phyloP scores from a whole-genome alignment of 2,888 invertebrate genomes.

The Icerya purchasi region DNA sequence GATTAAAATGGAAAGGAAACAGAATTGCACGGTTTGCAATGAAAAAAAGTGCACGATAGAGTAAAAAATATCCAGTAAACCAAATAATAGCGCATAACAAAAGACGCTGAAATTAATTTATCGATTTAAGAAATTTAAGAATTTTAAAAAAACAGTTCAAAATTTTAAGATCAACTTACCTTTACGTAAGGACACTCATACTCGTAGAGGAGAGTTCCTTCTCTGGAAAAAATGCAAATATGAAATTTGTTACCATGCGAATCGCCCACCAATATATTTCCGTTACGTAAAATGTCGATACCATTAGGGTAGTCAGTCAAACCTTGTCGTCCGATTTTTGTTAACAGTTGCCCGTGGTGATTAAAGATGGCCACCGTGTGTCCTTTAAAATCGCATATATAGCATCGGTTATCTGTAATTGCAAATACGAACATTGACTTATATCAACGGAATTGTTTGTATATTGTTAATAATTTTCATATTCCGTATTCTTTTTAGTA shows the following conservation, averaged over 20 bases:
- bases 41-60: not conserved
- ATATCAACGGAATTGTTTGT: no score
- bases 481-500: no score
- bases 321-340: slow-evolving; percentile 85
- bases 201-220: slow-evolving; percentile 67
- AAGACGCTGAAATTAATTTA: not conserved
- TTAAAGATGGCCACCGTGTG: slow-evolving; percentile 93
- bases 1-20: no score
- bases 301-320: slow-evolving; percentile 95
- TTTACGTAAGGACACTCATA: slow-evolving; percentile 95
- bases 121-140: not conserved
- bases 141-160: not conserved
- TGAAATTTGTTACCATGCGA: slow-evolving; percentile 95
- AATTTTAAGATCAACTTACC: no score
- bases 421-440: no score
- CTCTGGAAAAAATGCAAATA: slow-evolving; percentile 81
- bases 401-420: slow-evolving; percentile 62
- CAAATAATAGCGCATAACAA: not conserved
- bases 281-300: slow-evolving; percentile 90
- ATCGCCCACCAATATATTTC: slow-evolving; percentile 88
- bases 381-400: slow-evolving; percentile 94
- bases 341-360: slow-evolving; percentile 73
- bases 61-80: not conserved
- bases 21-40: no score
- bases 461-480: no score